Evolutionary conservation across 1,140 invertebrate species (phyloP), one percentile per base, ranked within the genome.

Genomic region (Notospermus geniculatus): DNA sequence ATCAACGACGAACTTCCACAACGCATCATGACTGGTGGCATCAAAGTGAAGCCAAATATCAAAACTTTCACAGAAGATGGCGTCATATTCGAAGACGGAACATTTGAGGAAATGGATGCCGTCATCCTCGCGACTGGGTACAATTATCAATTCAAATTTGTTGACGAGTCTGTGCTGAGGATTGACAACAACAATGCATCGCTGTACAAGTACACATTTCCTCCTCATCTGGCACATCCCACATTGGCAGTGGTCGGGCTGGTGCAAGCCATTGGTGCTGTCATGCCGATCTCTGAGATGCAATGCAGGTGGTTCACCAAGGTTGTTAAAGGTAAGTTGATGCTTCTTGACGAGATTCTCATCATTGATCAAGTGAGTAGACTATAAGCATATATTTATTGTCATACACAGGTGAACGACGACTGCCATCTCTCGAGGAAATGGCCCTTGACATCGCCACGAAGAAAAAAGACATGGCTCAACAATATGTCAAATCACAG

Each of bases 1-100:
- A 83, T 86, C n/a, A 86, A 86, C 66, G 85, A 86, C 66, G 82
- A 84, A 22, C 68, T 86, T 2, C 80, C 84, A 1, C 82, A 84
- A 63, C 75, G 83, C 17, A 77, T 86, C 13, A 73, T 83, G 59
- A 79, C 69, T 27, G 85, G 84, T 13, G 70, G 74, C 5, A 76
- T 86, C 25, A 68, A 70, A 32, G 73, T 82, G 7, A 79, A 78
- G 54, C 74, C 76, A 22, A 72, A 81, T 60, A 64, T 82, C 28
- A 58, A 57, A 1, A 17, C 68, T 39, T 77, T 83, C 59, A 71
- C 68, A 1, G 69, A 72, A 54, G 65, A 66, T 43, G 71, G 68
- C n/a, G 71, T 80, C 2, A 58, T 68, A 23, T 82, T 83, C 61
- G 72, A 74, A 58, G 81, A 78, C 25, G 65, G 65, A 11, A 65